Evolutionary conservation across 2,888 invertebrate species (phyloP), one percentile per base, ranked within the genome.

Genomic region (Lasius fuliginosus): DNA sequence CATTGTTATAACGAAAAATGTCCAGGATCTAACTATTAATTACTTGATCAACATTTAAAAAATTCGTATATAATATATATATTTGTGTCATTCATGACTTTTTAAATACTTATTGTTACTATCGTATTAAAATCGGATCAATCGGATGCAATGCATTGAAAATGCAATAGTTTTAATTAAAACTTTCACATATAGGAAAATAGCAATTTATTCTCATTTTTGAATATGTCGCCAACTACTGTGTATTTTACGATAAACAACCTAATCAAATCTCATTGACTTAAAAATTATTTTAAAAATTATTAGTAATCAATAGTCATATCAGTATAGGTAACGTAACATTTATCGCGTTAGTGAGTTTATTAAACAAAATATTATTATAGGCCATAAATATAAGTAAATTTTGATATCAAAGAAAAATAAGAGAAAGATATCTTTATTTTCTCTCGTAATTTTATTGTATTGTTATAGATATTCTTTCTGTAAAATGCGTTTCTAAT

Each of bases 111-210:
- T 56, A 53, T 76, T 62, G 36, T 18, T 23, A 49, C 8, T 40
- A 18, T 69, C 30, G 6, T 68, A 77, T 53, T 69, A 46, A 27
- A 23, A 56, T 15, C 42, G 6, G 33, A 23, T 36, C 56, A 27
- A 30, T 42, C 30, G n/a, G 15, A 23, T 15, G 75, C n/a, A 18
- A 42, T n/a, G 27, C 30, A 36, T 40, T 40, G 4, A 6, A 36
- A 36, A 5, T 36, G 56, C 23, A 5, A 62, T 23, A 68, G 30
- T 79, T 79, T 60, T 46, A 42, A 74, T 23, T 40, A n/a, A 12
- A 15, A 12, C 60, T 79, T 79, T 79, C 79, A 74, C 46, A 33
- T 69, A n/a, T 15, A 42, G 18, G 36, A 77, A 69, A 69, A 15
- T 68, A 65, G 23, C 8, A 27, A 18, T 5, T 68, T 67, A 77